A percentile compares a stretch with the other conserved stretches of the same genome.
phyloP scores from a whole-genome alignment of 2,888 invertebrate genomes.

The Boloria euphrosyne region DNA sequence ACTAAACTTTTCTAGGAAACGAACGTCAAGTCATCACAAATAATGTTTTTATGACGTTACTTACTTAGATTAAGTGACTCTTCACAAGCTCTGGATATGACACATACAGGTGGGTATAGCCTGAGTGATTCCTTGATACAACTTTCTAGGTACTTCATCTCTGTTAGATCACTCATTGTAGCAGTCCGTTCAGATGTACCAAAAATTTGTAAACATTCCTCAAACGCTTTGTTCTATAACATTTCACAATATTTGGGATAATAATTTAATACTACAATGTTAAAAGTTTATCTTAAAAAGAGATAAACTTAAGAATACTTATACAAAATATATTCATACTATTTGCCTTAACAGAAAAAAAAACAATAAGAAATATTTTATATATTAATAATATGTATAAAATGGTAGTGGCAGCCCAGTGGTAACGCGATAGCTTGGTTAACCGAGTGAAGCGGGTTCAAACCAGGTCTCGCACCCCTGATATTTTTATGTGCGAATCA shows the following conservation, averaged over 20 bases:
- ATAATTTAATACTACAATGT: too few relatives aligned
- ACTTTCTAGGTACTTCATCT: conserved; percentile 86
- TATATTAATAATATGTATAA: background rate
- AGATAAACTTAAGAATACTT: background rate
- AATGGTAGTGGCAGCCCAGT: too few relatives aligned
- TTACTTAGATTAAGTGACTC: conserved; percentile 83
- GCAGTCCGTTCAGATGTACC: conserved; percentile 79
- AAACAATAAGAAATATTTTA: too few relatives aligned
- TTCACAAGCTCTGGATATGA: conserved; percentile 82
- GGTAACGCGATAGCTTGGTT: too few relatives aligned
- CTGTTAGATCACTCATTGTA: conserved; percentile 83
- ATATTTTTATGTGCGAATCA: too few relatives aligned
- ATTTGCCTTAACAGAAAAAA: background rate
- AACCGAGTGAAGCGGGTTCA: too few relatives aligned
- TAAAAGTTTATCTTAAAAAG: too few relatives aligned
- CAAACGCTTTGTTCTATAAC: conserved; percentile 23
- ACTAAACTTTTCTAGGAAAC: too few relatives aligned
- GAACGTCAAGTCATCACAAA: too few relatives aligned
- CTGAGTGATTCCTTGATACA: conserved; percentile 80
- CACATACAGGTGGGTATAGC: conserved; percentile 84
- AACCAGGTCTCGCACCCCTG: too few relatives aligned
- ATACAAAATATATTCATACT: background rate
- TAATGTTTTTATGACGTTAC: conserved; percentile 31
- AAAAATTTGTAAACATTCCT: conserved; percentile 27
- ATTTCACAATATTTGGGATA: too few relatives aligned